Evolutionary conservation across 2,113 vertebrate species (phyloP).

Genomic region (Tor tambroides): DNA sequence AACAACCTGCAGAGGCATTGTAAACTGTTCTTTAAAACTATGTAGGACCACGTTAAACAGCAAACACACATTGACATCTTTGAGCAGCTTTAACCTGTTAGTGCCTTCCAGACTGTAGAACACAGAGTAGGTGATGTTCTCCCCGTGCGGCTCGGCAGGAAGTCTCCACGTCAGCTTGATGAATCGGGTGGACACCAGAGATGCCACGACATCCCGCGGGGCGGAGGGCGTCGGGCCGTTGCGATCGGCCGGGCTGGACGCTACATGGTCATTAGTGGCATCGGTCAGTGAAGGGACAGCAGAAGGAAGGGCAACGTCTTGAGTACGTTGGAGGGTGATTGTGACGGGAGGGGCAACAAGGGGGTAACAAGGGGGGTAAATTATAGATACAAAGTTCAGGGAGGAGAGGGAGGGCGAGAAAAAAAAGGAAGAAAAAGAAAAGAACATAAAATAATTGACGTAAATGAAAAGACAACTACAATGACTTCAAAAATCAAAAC

Average conservation of each 20-base stretch:
- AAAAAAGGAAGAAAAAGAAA: slow-evolving; percentile 43
- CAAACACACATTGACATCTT: background rate
- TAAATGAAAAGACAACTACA: slow-evolving; percentile 38
- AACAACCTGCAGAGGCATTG: background rate
- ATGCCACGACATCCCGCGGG: slow-evolving; percentile 94
- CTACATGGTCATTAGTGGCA: slow-evolving; percentile 62
- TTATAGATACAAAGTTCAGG: slow-evolving; percentile 43
- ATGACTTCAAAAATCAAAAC: slow-evolving; percentile 41
- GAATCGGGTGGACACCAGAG: slow-evolving; percentile 97
- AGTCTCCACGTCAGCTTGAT: slow-evolving; percentile 96
- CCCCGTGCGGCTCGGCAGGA: slow-evolving; percentile 89
- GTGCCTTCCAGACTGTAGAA: slow-evolving; percentile 93
- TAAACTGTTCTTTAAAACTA: background rate
- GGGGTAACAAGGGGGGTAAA: slow-evolving; percentile 48
- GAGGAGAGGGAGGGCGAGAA: slow-evolving; percentile 11
- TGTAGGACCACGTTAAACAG: background rate
- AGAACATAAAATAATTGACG: slow-evolving; percentile 55
- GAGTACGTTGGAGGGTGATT: slow-evolving; percentile 7
- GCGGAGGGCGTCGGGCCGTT: slow-evolving; percentile 88
- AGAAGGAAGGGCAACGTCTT: slow-evolving; percentile 59
- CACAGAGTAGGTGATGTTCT: slow-evolving; percentile 94
- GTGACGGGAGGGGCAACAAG: slow-evolving; percentile 14
- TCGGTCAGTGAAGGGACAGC: slow-evolving; percentile 58
- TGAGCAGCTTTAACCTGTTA: slow-evolving; percentile 79
- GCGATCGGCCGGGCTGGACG: slow-evolving; percentile 79